Evolutionary conservation across 2,113 vertebrate genomes (phyloP).

Genomic region (Corythornis madagascariensis): DNA sequence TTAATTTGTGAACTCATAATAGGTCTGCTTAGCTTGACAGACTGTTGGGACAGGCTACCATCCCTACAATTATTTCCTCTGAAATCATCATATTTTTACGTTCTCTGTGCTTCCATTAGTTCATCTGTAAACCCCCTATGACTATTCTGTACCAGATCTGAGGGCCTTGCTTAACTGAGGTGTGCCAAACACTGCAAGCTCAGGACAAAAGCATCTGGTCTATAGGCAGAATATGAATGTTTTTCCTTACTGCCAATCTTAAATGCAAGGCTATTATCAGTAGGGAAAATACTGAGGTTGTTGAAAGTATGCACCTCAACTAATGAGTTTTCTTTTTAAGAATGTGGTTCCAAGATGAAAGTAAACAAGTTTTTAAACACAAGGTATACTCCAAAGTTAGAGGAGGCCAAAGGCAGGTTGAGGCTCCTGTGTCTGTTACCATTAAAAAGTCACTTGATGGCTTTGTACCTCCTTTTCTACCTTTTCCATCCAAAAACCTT

Average conservation of each 20-base stretch:
- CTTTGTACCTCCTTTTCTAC: background rate
- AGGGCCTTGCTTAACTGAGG: background rate
- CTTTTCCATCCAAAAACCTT: background rate
- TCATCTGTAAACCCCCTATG: background rate
- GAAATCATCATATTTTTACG: background rate
- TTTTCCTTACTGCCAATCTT: background rate
- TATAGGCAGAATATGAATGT: background rate
- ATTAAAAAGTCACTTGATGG: background rate
- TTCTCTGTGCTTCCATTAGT: background rate
- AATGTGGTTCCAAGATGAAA: background rate
- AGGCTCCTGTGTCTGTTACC: background rate
- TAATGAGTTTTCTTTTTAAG: background rate
- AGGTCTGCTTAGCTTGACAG: background rate
- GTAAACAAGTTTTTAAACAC: background rate
- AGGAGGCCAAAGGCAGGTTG: background rate
- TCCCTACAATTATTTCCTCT: background rate
- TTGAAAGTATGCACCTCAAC: background rate
- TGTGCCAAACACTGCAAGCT: background rate
- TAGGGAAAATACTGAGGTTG: background rate
- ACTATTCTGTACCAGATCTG: background rate
- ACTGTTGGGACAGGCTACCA: background rate
- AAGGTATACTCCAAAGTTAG: background rate
- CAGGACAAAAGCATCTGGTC: background rate
- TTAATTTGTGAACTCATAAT: background rate
- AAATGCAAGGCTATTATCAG: background rate